Evolutionary conservation across 1,140 invertebrate species (phyloP).

Genomic region (Drosophila rhopaloa): DNA sequence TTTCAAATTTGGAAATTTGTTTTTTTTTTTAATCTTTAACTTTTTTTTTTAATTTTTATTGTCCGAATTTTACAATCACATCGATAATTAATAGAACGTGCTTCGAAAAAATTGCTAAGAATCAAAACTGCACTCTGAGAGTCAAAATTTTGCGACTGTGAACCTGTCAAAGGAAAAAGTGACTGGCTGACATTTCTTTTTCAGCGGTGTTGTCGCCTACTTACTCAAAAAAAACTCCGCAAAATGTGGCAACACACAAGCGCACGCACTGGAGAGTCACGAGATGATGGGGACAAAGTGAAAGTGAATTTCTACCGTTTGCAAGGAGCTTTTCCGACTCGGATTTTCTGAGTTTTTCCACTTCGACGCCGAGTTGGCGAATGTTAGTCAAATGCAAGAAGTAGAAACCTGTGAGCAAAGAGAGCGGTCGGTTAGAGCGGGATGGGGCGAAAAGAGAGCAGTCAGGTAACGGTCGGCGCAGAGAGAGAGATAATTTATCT

Average conservation of each 20-base stretch:
- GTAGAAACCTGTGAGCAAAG: conserved; percentile 65
- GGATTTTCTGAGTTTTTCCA: conserved; percentile 43
- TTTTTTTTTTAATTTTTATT: neutral
- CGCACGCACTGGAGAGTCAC: conserved; percentile 24
- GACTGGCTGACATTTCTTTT: conserved; percentile 16
- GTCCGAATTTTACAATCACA: conserved; percentile 43
- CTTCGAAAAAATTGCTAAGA: conserved; percentile 14
- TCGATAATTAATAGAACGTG: neutral
- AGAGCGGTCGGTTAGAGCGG: conserved; percentile 17
- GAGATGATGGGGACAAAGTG: conserved; percentile 29
- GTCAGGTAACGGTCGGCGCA: neutral
- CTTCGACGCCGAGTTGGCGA: conserved; percentile 69
- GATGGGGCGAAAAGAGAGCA: conserved; percentile 1
- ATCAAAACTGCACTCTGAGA: conserved; percentile 25
- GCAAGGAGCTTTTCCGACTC: conserved; percentile 44
- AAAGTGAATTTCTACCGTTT: conserved; percentile 31
- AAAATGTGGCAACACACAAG: conserved; percentile 33
- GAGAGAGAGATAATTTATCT: conserved; percentile 4
- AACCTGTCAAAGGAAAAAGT: conserved; percentile 19
- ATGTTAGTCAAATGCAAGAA: conserved; percentile 77
- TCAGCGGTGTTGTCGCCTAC: conserved; percentile 9
- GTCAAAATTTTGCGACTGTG: conserved; percentile 16
- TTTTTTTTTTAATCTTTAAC: conserved; percentile 6
- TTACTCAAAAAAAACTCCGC: conserved; percentile 37
- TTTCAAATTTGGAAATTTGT: conserved; percentile 14